Percentiles rank a stretch among this genome's conserved stretches.
Evolutionary conservation across 2,888 invertebrate species (phyloP).

Genomic region (Hirtodrosophila confusa): DNA sequence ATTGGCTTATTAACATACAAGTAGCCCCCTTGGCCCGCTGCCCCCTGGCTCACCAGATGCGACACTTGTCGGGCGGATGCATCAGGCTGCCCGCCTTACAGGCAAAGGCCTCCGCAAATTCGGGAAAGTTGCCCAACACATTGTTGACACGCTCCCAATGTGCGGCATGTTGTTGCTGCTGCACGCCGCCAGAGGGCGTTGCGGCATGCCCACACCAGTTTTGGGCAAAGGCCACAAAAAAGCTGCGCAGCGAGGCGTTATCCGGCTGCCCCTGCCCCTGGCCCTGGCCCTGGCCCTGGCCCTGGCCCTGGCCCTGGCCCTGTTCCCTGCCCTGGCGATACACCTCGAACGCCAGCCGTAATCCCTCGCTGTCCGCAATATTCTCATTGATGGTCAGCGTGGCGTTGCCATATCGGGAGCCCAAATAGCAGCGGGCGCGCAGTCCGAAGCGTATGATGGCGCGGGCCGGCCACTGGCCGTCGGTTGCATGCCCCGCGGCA

Average conservation of each 20-base stretch:
- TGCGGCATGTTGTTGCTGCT: conserved; percentile 57
- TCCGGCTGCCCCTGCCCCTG: conserved; percentile 12
- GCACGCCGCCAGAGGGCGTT: background rate
- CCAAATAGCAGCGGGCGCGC: conserved; percentile 73
- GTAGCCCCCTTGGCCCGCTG: too few relatives aligned
- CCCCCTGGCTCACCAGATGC: conserved; percentile 73
- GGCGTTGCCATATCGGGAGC: conserved; percentile 65
- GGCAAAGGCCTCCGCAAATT: conserved; percentile 72
- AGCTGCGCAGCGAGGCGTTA: conserved; percentile 30
- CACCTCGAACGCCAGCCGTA: conserved; percentile 76
- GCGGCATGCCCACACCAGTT: conserved; percentile 75
- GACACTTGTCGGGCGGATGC: conserved; percentile 79
- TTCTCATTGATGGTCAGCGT: conserved; percentile 80
- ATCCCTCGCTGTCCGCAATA: conserved; percentile 81
- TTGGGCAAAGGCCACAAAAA: conserved; percentile 81
- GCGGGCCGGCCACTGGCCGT: conserved; percentile 69
- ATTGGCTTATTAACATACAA: too few relatives aligned
- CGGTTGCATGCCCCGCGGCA: conserved; percentile 64
- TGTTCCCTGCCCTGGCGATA: conserved; percentile 29
- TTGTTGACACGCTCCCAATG: conserved; percentile 81
- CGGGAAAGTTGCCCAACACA: conserved; percentile 76
- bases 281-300: too few relatives aligned
- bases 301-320: conserved; percentile 15
- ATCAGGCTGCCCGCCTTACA: conserved; percentile 66
- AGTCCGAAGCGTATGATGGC: conserved; percentile 78